Evolutionary conservation across 2,113 vertebrate species (phyloP).

Genomic region (Steatornis caripensis): DNA sequence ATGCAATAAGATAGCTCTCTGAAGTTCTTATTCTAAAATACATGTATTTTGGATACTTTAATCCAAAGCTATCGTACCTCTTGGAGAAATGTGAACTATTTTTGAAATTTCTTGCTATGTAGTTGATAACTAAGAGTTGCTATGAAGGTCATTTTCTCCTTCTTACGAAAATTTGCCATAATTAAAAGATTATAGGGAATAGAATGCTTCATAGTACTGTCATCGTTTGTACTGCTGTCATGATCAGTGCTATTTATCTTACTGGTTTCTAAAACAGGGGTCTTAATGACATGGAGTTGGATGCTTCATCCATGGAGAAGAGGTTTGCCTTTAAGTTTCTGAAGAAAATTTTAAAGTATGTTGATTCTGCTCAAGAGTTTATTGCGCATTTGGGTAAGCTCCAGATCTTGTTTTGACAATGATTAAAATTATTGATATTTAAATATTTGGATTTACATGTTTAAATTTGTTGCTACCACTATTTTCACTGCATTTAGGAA

Average conservation of each 20-base stretch:
- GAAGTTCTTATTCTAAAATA: background rate
- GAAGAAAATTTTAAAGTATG: conserved; percentile 95
- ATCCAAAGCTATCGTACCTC: background rate
- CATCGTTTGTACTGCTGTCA: background rate
- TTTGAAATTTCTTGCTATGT: background rate
- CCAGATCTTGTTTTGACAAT: background rate
- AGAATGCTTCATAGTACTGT: background rate
- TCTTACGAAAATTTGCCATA: background rate
- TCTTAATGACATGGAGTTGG: conserved; percentile 87
- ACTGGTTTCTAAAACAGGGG: conserved; percentile 73
- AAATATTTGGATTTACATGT: background rate
- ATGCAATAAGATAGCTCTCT: background rate
- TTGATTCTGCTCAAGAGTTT: conserved; percentile 96
- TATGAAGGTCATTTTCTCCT: background rate
- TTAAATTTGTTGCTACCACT: background rate
- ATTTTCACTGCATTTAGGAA: background rate
- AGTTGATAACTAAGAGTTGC: background rate
- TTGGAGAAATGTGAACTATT: background rate
- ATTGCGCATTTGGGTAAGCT: conserved; percentile 91
- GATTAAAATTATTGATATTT: background rate
- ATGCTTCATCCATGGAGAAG: conserved; percentile 96
- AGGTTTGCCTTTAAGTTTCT: conserved; percentile 97
- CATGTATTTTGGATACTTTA: background rate
- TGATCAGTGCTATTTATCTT: background rate
- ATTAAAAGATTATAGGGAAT: background rate